These are phyloP conservation scores for Melanotaenia maccullochi DNA, from an alignment of 2,797 vertebrate species.

Conservation along the genomic window DNA sequence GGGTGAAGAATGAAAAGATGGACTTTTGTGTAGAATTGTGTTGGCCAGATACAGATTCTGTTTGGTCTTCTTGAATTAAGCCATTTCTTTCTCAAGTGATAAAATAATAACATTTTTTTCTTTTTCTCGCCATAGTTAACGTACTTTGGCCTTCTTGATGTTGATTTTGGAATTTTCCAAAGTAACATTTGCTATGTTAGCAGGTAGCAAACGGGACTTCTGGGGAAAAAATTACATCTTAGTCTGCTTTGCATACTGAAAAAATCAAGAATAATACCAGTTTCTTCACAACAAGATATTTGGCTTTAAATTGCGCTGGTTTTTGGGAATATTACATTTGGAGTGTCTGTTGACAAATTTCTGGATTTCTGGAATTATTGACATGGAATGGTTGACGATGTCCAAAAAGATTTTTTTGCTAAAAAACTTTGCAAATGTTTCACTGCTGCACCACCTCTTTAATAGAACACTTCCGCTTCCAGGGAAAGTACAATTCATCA, in stretches of 20 bases:
- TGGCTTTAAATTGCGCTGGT: too few species aligned
- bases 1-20: conserved; percentile 57
- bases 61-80: background rate
- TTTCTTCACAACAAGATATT: background rate
- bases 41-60: background rate
- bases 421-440: too few species aligned
- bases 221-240: too few species aligned
- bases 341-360: background rate
- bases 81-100: background rate
- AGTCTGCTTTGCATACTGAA: background rate
- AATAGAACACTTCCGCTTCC: too few species aligned
- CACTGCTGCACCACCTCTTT: too few species aligned
- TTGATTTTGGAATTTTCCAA: too few species aligned
- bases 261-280: background rate
- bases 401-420: too few species aligned
- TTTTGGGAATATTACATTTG: background rate
- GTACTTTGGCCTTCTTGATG: background rate
- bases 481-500: too few species aligned
- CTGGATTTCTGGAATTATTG: background rate
- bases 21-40: conserved; percentile 28
- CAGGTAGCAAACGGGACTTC: too few species aligned
- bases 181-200: too few species aligned
- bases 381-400: background rate
- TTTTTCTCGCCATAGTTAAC: background rate
- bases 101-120: background rate